Percentiles rank a stretch among this genome's conserved stretches.
phyloP scores from a whole-genome alignment of 30 jellyfish, hydroid and myxozoan species.

The Cassiopea xamachana region DNA sequence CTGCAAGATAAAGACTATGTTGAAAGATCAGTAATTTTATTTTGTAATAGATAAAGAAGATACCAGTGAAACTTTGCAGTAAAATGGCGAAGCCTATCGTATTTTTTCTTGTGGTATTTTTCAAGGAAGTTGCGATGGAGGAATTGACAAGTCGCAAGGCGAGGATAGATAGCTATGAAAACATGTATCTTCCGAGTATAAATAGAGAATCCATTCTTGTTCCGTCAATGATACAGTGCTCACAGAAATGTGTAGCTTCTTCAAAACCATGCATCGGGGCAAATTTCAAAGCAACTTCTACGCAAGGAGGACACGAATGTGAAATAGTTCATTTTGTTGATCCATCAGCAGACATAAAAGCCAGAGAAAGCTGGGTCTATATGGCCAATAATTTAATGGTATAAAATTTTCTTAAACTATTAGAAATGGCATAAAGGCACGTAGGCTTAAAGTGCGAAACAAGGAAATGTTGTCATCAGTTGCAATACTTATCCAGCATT shows the following conservation, averaged over 20 bases:
- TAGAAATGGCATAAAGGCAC: too few relatives aligned
- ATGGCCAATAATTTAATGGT: background rate
- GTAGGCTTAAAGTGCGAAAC: too few relatives aligned
- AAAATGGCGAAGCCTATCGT: background rate
- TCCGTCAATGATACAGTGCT: conserved; percentile 8
- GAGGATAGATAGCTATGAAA: background rate
- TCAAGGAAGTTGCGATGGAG: background rate
- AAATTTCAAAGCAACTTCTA: background rate
- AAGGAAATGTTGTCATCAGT: too few relatives aligned
- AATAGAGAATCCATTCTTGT: background rate
- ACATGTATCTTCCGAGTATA: background rate
- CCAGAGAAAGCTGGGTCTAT: background rate
- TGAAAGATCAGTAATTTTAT: too few relatives aligned
- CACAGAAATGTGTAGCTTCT: conserved; percentile 10
- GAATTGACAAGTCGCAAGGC: background rate
- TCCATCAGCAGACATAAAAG: background rate
- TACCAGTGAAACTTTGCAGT: too few relatives aligned
- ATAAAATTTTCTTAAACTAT: background rate
- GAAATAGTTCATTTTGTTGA: background rate
- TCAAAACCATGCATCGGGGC: conserved; percentile 17
- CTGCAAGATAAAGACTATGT: too few relatives aligned
- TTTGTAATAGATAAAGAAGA: too few relatives aligned
- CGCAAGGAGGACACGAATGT: conserved; percentile 2
- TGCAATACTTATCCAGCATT: too few relatives aligned
- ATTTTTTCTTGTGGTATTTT: background rate